A percentile compares a stretch with the other conserved stretches of the same genome.
Evolutionary conservation across 2,888 invertebrate genomes (phyloP).

Genomic region (Tridacna crocea): DNA sequence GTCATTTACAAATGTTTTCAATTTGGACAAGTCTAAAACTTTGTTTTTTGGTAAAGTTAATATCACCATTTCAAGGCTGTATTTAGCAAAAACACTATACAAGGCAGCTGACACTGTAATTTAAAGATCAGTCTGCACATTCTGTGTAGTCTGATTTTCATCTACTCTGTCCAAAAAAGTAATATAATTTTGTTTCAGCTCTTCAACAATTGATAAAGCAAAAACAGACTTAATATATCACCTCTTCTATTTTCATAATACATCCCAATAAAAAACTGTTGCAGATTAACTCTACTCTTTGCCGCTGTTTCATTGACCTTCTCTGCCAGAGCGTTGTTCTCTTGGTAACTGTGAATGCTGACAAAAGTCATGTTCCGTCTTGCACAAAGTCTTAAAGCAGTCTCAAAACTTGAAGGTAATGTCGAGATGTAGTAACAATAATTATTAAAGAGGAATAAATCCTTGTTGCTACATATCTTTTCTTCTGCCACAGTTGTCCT

Average conservation of each 20-base stretch:
- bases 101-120: too few species aligned
- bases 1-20: too few species aligned
- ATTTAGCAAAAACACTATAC: too few species aligned
- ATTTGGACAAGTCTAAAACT: too few species aligned
- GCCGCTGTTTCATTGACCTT: slow-evolving; percentile 14
- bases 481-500: slow-evolving; percentile 1
- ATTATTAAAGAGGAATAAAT: slow-evolving; percentile 12
- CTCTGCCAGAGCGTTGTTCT: slow-evolving; percentile 12
- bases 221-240: background rate
- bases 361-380: slow-evolving; percentile 11
- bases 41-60: too few species aligned
- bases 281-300: background rate
- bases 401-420: background rate
- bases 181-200: too few species aligned
- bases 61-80: too few species aligned
- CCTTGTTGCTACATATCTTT: slow-evolving; percentile 17
- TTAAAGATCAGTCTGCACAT: too few species aligned
- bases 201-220: too few species aligned
- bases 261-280: slow-evolving; percentile 14
- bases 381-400: background rate
- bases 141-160: too few species aligned
- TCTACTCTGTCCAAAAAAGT: too few species aligned
- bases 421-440: slow-evolving; percentile 21
- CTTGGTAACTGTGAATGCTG: slow-evolving; percentile 19
- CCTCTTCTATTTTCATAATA: slow-evolving; percentile 16